Conservation (phyloP, 2,797 vertebrate species). For the Catostomus latipinnis region DNA sequence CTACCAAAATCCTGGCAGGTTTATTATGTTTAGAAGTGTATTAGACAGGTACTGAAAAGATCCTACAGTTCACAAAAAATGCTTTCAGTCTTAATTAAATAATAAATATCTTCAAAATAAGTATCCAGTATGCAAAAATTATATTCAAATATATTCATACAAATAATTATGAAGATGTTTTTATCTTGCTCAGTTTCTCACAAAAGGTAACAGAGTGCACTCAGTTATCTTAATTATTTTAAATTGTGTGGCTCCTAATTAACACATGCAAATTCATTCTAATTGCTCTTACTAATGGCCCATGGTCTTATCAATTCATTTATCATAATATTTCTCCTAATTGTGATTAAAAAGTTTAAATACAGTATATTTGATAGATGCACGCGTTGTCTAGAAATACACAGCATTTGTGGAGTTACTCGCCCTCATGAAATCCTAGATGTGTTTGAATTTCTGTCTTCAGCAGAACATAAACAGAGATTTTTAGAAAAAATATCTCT, state of each 20-base stretch:
- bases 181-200: constrained; percentile 60
- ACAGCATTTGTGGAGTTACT: constrained; percentile 35
- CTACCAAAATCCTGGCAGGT: constrained; percentile 66
- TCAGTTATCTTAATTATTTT: constrained; percentile 90
- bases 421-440: too few species aligned
- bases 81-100: constrained; percentile 72
- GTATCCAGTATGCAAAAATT: too few species aligned
- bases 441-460: too few species aligned
- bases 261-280: constrained; percentile 92
- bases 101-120: too few species aligned
- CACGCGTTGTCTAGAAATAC: constrained; percentile 30
- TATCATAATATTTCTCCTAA: constrained; percentile 53
- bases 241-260: constrained; percentile 90
- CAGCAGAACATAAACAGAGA: too few species aligned
- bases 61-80: constrained; percentile 4
- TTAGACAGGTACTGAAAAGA: background rate
- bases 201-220: constrained; percentile 65
- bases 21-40: background rate
- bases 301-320: constrained; percentile 63
- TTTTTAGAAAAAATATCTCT: too few species aligned
- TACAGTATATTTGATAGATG: constrained; percentile 44
- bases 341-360: constrained; percentile 42
- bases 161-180: constrained; percentile 64
- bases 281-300: constrained; percentile 90
- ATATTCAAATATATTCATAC: too few species aligned